Conservation (phyloP, 1,140 invertebrate species). For the Heliconius eleuchia region DNA sequence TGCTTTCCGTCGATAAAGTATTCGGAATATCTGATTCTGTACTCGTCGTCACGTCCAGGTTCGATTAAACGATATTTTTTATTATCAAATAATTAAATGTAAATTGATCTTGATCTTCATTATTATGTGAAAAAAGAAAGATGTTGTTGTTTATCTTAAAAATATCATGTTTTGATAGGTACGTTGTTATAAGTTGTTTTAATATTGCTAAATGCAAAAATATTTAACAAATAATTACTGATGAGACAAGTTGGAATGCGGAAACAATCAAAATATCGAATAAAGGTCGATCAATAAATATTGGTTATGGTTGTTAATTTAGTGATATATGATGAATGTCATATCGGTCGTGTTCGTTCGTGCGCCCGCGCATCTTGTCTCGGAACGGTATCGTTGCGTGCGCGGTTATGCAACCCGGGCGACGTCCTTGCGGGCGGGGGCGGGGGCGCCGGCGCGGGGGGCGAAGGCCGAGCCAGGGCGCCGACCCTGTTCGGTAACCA, state of each 20-base stretch:
- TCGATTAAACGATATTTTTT: slow-evolving; percentile 2
- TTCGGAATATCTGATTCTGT: neutral
- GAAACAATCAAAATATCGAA: slow-evolving; percentile 26
- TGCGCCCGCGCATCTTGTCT: slow-evolving; percentile 34
- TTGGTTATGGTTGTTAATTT: slow-evolving; percentile 4
- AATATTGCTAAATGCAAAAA: neutral
- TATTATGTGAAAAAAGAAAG: neutral
- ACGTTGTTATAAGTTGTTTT: neutral
- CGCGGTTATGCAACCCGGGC: slow-evolving; percentile 69
- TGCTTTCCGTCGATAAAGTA: slow-evolving; percentile 34
- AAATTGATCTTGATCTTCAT: neutral
- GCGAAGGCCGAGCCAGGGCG: slow-evolving; percentile 65
- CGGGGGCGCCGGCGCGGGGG: slow-evolving; percentile 44
- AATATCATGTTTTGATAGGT: too few species aligned
- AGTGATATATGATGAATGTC: slow-evolving; percentile 27
- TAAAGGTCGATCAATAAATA: slow-evolving; percentile 19
- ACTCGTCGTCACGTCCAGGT: neutral
- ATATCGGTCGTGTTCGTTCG: slow-evolving; percentile 17
- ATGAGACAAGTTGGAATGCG: slow-evolving; percentile 29
- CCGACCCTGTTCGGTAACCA: slow-evolving; percentile 62
- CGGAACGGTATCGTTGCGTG: slow-evolving; percentile 66
- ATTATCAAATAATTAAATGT: neutral
- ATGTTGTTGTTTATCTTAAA: neutral
- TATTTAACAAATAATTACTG: neutral
- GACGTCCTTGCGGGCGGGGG: slow-evolving; percentile 60